Evolutionary conservation across 2,888 invertebrate species (phyloP).

Genomic region (Spisula solida): DNA sequence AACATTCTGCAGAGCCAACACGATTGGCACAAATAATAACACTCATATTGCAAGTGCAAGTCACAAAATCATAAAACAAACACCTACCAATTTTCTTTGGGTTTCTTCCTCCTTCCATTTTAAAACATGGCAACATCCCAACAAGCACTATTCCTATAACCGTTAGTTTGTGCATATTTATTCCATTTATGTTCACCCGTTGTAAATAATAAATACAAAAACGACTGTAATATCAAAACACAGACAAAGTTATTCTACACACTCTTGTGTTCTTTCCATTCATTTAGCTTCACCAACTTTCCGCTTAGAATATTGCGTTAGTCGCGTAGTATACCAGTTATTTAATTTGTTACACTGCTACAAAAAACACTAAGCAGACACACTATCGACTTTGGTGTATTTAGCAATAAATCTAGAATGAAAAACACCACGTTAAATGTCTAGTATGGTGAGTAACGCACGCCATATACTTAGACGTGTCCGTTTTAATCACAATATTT

Average conservation of each 20-base stretch:
- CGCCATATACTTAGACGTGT: constrained; percentile 28
- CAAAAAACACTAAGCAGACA: neutral
- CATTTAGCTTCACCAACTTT: neutral
- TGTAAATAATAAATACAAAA: neutral
- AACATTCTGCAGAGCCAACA: too few species aligned
- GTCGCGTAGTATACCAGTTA: neutral
- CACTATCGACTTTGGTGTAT: neutral
- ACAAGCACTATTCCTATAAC: neutral
- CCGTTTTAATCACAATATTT: constrained; percentile 21
- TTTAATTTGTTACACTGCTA: neutral
- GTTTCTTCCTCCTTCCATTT: constrained; percentile 19
- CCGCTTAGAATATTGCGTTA: neutral
- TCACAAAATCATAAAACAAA: too few species aligned
- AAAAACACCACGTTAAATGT: neutral
- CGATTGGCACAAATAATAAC: too few species aligned
- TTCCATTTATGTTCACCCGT: neutral
- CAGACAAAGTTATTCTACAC: neutral
- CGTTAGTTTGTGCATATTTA: neutral
- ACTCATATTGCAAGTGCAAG: too few species aligned
- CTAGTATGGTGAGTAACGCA: neutral
- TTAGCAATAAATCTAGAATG: neutral
- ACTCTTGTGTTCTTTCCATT: neutral
- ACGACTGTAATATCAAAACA: neutral
- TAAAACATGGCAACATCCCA: neutral
- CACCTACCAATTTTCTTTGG: constrained; percentile 48